phyloP scores from a whole-genome alignment of 2,888 invertebrate species.

The Drosophila greeni region DNA sequence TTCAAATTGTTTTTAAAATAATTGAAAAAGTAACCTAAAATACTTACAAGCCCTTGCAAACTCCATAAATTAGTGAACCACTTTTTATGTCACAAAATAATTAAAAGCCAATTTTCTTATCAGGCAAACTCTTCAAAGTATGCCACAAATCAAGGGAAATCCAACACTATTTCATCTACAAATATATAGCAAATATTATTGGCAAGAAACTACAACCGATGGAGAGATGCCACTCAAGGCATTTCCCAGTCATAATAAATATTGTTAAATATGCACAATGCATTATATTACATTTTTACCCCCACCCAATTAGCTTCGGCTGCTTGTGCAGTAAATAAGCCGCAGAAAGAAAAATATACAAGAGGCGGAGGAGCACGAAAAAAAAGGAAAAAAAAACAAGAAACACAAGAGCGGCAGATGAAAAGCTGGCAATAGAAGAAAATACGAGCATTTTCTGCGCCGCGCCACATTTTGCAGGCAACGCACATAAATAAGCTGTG shows the following conservation, averaged over 20 bases:
- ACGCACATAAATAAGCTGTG: conserved; percentile 46
- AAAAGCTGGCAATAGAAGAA: conserved; percentile 35
- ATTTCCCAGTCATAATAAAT: conserved; percentile 31
- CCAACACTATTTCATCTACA: not conserved
- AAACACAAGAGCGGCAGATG: conserved; percentile 1
- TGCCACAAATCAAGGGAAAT: conserved; percentile 10
- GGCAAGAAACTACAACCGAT: conserved; percentile 2
- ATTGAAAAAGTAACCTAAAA: no score
- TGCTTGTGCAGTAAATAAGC: conserved; percentile 59
- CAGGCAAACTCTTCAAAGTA: not conserved
- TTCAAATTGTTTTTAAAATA: not conserved
- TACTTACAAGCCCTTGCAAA: not conserved
- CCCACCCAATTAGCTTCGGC: conserved; percentile 50
- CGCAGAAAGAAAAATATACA: conserved; percentile 29
- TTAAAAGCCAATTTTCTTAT: conserved; percentile 13
- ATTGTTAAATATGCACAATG: conserved; percentile 49
- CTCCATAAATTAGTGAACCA: not conserved
- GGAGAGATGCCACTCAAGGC: conserved; percentile 15
- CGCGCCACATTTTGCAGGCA: conserved; percentile 46
- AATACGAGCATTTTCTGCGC: conserved; percentile 35
- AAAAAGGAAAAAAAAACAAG: not conserved
- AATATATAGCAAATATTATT: not conserved
- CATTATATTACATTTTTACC: conserved; percentile 9
- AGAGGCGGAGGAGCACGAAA: not conserved
- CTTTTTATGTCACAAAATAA: not conserved